Evolutionary conservation across 2,888 invertebrate genomes (phyloP).

Genomic region (Melanchra persicariae): DNA sequence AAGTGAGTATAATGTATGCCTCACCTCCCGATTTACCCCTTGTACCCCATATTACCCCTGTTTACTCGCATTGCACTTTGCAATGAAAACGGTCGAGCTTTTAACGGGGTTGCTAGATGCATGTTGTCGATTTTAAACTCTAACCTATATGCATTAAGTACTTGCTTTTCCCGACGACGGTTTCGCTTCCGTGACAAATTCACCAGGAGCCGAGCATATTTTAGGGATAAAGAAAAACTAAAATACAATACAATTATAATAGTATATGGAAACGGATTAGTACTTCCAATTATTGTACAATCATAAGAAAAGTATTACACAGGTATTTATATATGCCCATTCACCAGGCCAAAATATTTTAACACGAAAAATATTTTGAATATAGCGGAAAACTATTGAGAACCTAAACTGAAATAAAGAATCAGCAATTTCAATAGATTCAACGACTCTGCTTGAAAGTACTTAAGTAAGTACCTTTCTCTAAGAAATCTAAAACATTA

Average conservation of each 20-base stretch:
- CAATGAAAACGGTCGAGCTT: constrained; percentile 61
- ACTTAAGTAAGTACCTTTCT: not conserved
- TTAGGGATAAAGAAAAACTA: no score
- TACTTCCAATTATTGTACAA: no score
- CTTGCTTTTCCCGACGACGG: not conserved
- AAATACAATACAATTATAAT: no score
- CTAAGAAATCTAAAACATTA: not conserved
- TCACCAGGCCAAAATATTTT: no score
- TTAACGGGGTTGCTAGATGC: constrained; percentile 58
- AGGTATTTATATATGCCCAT: no score
- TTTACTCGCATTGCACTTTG: constrained; percentile 67
- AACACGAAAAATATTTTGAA: no score
- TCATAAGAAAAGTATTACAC: no score
- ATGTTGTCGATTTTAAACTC: not conserved
- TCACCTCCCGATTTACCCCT: constrained; percentile 2
- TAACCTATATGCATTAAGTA: not conserved
- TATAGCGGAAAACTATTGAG: no score
- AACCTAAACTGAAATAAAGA: no score
- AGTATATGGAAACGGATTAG: no score
- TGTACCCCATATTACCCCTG: constrained; percentile 32
- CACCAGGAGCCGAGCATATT: no score
- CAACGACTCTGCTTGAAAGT: not conserved
- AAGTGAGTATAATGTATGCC: constrained; percentile 58
- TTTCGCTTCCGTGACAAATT: not conserved
- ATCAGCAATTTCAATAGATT: no score